phyloP scores from a whole-genome alignment of 2,888 invertebrate genomes.

The Tetragonisca angustula region DNA sequence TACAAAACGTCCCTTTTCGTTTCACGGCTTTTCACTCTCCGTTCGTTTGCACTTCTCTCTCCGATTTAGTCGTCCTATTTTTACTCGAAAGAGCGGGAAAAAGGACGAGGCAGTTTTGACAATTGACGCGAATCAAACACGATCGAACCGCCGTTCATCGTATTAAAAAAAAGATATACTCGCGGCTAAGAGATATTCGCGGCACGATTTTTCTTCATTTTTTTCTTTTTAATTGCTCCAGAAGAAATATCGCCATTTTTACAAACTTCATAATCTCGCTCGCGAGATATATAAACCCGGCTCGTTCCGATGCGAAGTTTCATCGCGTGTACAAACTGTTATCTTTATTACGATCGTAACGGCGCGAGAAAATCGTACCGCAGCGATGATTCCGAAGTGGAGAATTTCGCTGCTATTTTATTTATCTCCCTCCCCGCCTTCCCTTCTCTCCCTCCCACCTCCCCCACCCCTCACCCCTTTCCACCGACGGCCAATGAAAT shows the following conservation, averaged over 20 bases:
- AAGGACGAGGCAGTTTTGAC: too few relatives aligned
- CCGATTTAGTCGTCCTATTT: not conserved
- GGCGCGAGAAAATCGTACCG: conserved; percentile 44
- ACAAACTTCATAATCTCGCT: conserved; percentile 3
- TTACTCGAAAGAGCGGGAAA: too few relatives aligned
- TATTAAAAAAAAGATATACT: not conserved
- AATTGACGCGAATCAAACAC: not conserved
- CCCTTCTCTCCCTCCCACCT: conserved; percentile 15
- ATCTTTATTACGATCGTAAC: conserved; percentile 52
- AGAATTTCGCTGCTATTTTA: conserved; percentile 45
- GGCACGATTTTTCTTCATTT: not conserved
- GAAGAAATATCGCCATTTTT: conserved; percentile 12
- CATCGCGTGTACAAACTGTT: conserved; percentile 50
- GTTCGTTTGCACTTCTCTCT: not conserved
- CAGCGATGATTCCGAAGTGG: conserved; percentile 41
- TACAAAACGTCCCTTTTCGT: not conserved
- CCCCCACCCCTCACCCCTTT: not conserved
- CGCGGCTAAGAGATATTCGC: not conserved
- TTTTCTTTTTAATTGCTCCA: not conserved
- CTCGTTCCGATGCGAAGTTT: conserved; percentile 34
- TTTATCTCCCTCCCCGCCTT: not conserved
- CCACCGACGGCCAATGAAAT: conserved; percentile 52
- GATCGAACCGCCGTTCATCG: not conserved
- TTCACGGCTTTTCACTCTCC: not conserved
- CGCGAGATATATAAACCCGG: conserved; percentile 19